Percentiles rank a stretch among this genome's conserved stretches.
Conservation (phyloP, 2,113 vertebrate species). For the Synchiropus splendidus region DNA sequence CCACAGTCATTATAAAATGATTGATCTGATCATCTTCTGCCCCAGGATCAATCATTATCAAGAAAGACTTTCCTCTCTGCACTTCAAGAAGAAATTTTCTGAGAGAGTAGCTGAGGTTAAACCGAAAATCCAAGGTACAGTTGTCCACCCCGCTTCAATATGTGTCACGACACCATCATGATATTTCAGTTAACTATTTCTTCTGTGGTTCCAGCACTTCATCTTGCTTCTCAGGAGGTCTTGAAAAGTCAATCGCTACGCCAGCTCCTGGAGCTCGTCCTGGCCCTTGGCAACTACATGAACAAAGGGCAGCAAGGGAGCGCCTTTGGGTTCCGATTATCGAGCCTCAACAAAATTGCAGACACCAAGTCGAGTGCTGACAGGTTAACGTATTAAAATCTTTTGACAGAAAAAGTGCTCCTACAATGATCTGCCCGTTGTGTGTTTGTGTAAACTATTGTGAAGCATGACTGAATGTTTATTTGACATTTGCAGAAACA, state of each 20-base stretch:
- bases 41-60: conserved; percentile 49
- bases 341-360: conserved; percentile 49
- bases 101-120: conserved; percentile 40
- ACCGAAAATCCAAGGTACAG: conserved; percentile 37
- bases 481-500: conserved; percentile 26
- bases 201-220: conserved; percentile 29
- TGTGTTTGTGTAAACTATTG: not conserved
- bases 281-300: conserved; percentile 56
- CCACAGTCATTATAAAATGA: not conserved
- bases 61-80: conserved; percentile 37
- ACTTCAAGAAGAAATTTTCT: conserved; percentile 53
- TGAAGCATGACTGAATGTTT: not conserved
- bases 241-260: conserved; percentile 14
- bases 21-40: not conserved
- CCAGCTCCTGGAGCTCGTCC: conserved; percentile 43
- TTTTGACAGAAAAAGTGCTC: not conserved
- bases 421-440: not conserved
- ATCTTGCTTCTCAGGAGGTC: conserved; percentile 35
- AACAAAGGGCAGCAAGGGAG: conserved; percentile 55
- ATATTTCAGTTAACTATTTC: not conserved
- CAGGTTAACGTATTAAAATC: conserved; percentile 7
- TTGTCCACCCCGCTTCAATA: no score
- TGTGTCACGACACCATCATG: not conserved
- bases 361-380: conserved; percentile 53
- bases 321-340: conserved; percentile 42